Conservation (phyloP, 2,888 invertebrate species). For the Nomada hirtipes region DNA sequence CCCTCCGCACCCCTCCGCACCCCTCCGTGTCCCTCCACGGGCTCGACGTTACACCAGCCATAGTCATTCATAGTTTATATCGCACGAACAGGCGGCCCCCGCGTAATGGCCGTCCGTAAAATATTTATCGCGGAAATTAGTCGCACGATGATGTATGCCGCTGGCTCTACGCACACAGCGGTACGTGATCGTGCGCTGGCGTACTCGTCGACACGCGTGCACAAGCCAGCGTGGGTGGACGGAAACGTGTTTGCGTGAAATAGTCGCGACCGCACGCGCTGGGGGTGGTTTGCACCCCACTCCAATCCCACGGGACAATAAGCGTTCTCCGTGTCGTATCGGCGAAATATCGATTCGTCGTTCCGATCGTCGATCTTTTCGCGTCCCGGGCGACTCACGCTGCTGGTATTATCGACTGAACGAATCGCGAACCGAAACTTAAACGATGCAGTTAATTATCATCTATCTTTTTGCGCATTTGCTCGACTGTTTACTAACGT, state of each 20-base stretch:
- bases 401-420: conserved; percentile 48
- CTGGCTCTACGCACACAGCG: conserved; percentile 59
- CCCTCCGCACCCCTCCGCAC: conserved; percentile 62
- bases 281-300: conserved; percentile 24
- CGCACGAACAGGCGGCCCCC: conserved; percentile 67
- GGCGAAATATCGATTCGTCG: conserved; percentile 66
- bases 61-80: conserved; percentile 72
- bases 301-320: conserved; percentile 58
- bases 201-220: conserved; percentile 46
- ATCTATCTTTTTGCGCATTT: neutral
- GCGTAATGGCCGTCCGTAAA: conserved; percentile 80
- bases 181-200: conserved; percentile 69
- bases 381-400: conserved; percentile 25
- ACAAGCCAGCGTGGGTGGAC: conserved; percentile 40
- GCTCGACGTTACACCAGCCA: conserved; percentile 67
- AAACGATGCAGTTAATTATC: conserved; percentile 23
- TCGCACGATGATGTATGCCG: conserved; percentile 79
- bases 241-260: conserved; percentile 63
- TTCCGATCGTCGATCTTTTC: conserved; percentile 68
- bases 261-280: conserved; percentile 60
- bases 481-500: conserved; percentile 10
- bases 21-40: conserved; percentile 64
- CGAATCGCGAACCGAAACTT: conserved; percentile 35
- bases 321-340: conserved; percentile 61
- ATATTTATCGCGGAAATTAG: conserved; percentile 82